Conservation (phyloP, 2,797 vertebrate species). For the Columba guinea region DNA sequence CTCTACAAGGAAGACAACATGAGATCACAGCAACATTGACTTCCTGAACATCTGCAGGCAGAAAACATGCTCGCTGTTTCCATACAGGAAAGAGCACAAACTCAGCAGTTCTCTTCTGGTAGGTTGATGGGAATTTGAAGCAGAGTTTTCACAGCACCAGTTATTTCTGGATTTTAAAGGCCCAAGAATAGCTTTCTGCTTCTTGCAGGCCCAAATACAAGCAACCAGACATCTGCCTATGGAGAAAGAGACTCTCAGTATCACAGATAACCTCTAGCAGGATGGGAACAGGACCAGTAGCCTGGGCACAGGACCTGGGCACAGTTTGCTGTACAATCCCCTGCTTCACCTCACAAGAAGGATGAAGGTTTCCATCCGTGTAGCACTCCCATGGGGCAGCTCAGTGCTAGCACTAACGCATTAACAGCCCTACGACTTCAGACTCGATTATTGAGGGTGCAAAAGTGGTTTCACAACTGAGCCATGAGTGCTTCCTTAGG, state of each 20-base stretch:
- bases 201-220: background rate
- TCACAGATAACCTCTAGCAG: background rate
- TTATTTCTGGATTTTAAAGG: background rate
- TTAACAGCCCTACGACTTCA: background rate
- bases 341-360: background rate
- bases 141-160: background rate
- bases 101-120: conserved; percentile 20
- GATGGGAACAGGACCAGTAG: background rate
- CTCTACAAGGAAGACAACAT: background rate
- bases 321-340: background rate
- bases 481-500: background rate
- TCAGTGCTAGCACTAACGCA: rapidly evolving
- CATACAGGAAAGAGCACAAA: background rate
- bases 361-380: background rate
- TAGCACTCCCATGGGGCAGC: background rate
- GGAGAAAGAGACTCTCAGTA: background rate
- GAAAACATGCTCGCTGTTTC: background rate
- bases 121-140: background rate
- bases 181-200: background rate
- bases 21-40: background rate
- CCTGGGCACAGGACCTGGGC: background rate
- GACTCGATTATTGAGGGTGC: background rate
- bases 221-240: background rate
- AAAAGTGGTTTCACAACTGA: background rate
- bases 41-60: background rate